Conservation (phyloP, 2,113 vertebrate species). For the Tupaia tana region DNA sequence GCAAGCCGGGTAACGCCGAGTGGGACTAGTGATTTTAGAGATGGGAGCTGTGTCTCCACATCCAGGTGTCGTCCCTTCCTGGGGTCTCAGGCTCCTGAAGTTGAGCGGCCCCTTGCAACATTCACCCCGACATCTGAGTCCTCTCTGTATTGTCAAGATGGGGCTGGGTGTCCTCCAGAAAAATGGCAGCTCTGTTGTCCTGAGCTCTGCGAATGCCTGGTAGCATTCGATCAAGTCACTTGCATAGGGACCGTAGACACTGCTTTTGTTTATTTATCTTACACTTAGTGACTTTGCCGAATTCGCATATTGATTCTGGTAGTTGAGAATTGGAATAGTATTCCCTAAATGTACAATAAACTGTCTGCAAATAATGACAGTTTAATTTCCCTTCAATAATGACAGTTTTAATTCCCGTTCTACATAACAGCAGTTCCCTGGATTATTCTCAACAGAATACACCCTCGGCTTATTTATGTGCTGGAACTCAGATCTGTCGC, state of each 20-base stretch:
- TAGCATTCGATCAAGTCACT: neutral
- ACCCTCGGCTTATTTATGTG: neutral
- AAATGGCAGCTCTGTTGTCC: too few species aligned
- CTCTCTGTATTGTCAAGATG: accelerated
- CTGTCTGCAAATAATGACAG: neutral
- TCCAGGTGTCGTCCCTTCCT: accelerated
- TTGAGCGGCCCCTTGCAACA: accelerated
- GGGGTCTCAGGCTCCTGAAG: neutral
- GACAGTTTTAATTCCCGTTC: neutral
- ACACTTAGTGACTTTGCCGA: neutral
- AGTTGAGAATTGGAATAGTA: neutral
- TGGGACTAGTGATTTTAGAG: neutral
- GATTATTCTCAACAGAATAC: neutral
- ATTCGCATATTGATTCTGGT: neutral
- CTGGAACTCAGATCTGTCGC: neutral
- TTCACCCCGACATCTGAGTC: accelerated
- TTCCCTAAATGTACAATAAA: neutral
- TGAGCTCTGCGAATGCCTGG: neutral
- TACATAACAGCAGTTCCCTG: neutral
- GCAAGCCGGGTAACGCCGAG: too few species aligned
- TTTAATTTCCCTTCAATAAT: neutral
- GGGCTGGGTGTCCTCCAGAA: too few species aligned
- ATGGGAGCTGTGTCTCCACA: accelerated
- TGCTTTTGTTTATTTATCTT: neutral
- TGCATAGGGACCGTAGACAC: neutral